Evolutionary conservation across 2,113 vertebrate species (phyloP).

Genomic region (Apteryx owenii): DNA sequence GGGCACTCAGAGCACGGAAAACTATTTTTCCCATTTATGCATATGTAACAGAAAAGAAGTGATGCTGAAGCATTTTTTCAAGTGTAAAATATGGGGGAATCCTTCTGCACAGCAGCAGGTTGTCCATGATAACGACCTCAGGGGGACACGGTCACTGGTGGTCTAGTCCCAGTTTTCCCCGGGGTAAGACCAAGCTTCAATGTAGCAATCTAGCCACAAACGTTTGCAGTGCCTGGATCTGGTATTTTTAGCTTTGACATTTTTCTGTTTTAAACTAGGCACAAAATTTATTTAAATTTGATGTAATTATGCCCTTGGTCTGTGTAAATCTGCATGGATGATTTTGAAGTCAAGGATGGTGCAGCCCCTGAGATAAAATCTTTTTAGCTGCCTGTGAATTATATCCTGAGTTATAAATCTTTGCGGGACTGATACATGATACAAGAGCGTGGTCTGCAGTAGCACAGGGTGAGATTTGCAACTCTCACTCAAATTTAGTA

Average conservation of each 20-base stretch:
- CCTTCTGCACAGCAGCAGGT: background rate
- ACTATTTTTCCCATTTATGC: background rate
- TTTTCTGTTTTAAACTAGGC: background rate
- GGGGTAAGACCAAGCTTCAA: background rate
- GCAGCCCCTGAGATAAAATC: background rate
- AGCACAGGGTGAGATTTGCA: background rate
- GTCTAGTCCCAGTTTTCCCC: background rate
- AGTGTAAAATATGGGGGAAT: background rate
- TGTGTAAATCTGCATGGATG: background rate
- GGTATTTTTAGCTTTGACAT: background rate
- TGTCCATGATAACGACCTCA: background rate
- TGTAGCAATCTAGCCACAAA: background rate
- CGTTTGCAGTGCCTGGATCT: background rate
- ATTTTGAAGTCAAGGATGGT: background rate
- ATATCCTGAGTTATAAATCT: background rate
- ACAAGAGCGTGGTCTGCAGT: background rate
- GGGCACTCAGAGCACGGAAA: background rate
- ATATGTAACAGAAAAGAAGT: background rate
- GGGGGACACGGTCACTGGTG: background rate
- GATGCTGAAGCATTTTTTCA: background rate
- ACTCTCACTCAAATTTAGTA: background rate
- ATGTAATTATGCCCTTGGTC: slow-evolving; percentile 6
- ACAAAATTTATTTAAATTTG: background rate
- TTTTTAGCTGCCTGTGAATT: background rate
- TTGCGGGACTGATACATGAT: background rate